Conservation (phyloP, 1,140 invertebrate genomes). For the Achroia grisella region DNA sequence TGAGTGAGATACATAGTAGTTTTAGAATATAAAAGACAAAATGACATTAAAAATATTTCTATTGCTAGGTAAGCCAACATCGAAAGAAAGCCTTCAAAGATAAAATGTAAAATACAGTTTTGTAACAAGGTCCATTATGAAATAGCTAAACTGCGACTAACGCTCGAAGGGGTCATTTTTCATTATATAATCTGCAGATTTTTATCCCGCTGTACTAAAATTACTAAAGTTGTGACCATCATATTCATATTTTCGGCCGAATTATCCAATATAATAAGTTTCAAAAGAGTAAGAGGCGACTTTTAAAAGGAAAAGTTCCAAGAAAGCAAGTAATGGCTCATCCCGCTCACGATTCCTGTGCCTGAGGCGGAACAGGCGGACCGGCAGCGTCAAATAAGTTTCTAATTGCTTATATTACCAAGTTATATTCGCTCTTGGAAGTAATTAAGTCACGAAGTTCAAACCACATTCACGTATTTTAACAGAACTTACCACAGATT, state of each 20-base stretch:
- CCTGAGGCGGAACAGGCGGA: conserved; percentile 64
- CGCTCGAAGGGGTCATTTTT: conserved; percentile 39
- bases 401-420: conserved; percentile 74
- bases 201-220: conserved; percentile 48
- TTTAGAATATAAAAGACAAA: too few species aligned
- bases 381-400: conserved; percentile 72
- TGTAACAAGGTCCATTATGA: conserved; percentile 7
- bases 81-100: too few species aligned
- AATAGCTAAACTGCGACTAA: conserved; percentile 27
- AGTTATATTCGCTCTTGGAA: conserved; percentile 69
- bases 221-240: conserved; percentile 57
- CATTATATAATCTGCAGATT: conserved; percentile 45
- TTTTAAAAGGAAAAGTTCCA: conserved; percentile 71
- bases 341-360: conserved; percentile 66
- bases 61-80: too few species aligned
- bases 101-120: too few species aligned
- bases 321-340: conserved; percentile 70
- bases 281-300: conserved; percentile 68
- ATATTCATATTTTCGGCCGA: conserved; percentile 65
- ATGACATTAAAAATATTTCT: too few species aligned
- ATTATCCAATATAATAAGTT: conserved; percentile 72
- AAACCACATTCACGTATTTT: conserved; percentile 61
- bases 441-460: conserved; percentile 69
- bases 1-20: too few species aligned
- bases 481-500: conserved; percentile 37